Evolutionary conservation across 2,888 invertebrate species (phyloP).

Genomic region (Diplazon laetatorius): DNA sequence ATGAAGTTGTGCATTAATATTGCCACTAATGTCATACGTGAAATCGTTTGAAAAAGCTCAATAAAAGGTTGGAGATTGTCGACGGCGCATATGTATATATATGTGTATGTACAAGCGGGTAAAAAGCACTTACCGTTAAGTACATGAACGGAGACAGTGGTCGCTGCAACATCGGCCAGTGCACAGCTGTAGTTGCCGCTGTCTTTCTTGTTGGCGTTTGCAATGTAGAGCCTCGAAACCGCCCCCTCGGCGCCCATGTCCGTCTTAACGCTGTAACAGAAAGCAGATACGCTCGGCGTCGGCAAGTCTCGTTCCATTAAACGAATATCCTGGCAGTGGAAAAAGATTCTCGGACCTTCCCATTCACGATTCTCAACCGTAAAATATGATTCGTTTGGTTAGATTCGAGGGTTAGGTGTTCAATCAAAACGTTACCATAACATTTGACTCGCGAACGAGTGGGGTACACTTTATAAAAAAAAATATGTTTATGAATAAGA

Average conservation of each 20-base stretch:
- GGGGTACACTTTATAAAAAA: too few relatives aligned
- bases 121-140: slow-evolving; percentile 86
- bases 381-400: slow-evolving; percentile 3
- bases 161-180: slow-evolving; percentile 88
- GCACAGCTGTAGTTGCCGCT: slow-evolving; percentile 92
- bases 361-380: not conserved
- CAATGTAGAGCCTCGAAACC: slow-evolving; percentile 90
- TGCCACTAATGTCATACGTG: not conserved
- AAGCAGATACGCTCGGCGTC: slow-evolving; percentile 64
- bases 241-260: slow-evolving; percentile 89
- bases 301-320: slow-evolving; percentile 54
- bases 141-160: slow-evolving; percentile 89
- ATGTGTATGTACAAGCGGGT: slow-evolving; percentile 12
- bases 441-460: too few relatives aligned
- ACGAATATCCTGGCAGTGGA: slow-evolving; percentile 19
- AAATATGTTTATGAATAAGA: too few relatives aligned
- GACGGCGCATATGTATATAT: too few relatives aligned
- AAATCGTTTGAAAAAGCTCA: slow-evolving; percentile 16
- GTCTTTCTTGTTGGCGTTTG: slow-evolving; percentile 90
- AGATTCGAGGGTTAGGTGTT: not conserved
- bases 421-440: not conserved
- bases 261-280: slow-evolving; percentile 88
- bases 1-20: slow-evolving; percentile 26
- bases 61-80: slow-evolving; percentile 22
- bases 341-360: slow-evolving; percentile 2